Evolutionary conservation across 2,113 vertebrate species (phyloP).

Genomic region (Globicephala melas): DNA sequence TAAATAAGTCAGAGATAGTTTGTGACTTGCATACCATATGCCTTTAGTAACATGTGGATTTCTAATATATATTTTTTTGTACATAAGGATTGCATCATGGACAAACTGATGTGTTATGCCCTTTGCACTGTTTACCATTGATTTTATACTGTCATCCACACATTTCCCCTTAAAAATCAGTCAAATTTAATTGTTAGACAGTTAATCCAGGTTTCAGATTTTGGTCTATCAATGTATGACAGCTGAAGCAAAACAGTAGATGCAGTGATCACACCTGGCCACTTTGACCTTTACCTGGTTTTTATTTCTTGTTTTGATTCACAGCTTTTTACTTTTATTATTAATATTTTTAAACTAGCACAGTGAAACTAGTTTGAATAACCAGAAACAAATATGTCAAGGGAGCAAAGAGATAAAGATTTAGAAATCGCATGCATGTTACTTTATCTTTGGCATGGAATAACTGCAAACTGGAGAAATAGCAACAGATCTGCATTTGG

Average conservation of each 20-base stretch:
- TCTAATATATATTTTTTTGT: not conserved
- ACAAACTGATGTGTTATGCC: not conserved
- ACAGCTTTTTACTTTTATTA: not conserved
- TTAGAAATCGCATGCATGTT: not conserved
- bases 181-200: not conserved
- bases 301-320: not conserved
- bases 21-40: not conserved
- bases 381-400: not conserved
- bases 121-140: not conserved
- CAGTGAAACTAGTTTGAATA: slow-evolving; percentile 7
- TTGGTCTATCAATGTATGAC: not conserved
- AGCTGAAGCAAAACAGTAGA: not conserved
- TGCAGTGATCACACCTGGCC: not conserved
- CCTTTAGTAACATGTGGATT: not conserved
- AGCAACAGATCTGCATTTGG: not conserved
- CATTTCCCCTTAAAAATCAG: not conserved
- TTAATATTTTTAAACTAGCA: not conserved
- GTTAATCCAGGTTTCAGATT: not conserved
- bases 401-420: not conserved
- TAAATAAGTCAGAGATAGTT: not conserved
- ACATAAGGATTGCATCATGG: not conserved
- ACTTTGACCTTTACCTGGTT: not conserved
- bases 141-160: not conserved
- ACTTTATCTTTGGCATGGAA: not conserved
- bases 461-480: not conserved